Percentiles rank a stretch among this genome's conserved stretches.
Evolutionary conservation across 1,140 invertebrate genomes (phyloP).

Genomic region (roundworm (Caenorhabditis elegans)): WBcel235 BX284604.4:10484501-10485000

Average conservation of each 20-base stretch:
- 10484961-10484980: slow-evolving; percentile 40
- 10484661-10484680: not conserved
- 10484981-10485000: not conserved
- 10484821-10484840: not conserved
- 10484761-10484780: slow-evolving; percentile 42
- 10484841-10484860: slow-evolving; percentile 10
- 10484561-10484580: too few species aligned
- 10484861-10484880: not conserved
- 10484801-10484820: not conserved
- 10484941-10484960: slow-evolving; percentile 33
- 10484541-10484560: slow-evolving; percentile 1
- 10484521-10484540: not conserved
- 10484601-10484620: not conserved
- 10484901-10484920: slow-evolving; percentile 38
- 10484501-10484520: not conserved
- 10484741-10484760: slow-evolving; percentile 47
- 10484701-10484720: slow-evolving; percentile 49
- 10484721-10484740: slow-evolving; percentile 47
- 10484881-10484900: slow-evolving; percentile 24
- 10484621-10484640: not conserved
- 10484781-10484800: not conserved
- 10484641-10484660: not conserved
- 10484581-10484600: too few species aligned
- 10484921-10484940: slow-evolving; percentile 47
- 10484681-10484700: slow-evolving; percentile 53